A percentile compares a stretch with the other conserved stretches of the same genome.
Conservation (phyloP, 2,113 vertebrate species). For the Mus spicilegus region DNA sequence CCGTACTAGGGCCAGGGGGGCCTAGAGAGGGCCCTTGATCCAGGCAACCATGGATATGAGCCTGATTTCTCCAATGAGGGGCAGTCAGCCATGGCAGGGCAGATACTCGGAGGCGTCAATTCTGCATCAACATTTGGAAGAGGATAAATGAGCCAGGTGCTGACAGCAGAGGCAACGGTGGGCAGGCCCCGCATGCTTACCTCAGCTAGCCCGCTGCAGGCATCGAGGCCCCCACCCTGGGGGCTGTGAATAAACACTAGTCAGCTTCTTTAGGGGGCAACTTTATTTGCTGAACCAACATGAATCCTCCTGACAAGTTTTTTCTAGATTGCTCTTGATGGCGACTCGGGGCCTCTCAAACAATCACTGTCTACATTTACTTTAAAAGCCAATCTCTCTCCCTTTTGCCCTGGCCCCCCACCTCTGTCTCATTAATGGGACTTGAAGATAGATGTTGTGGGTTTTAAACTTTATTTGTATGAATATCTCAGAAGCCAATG, state of each 20-base stretch:
- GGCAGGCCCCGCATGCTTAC: neutral
- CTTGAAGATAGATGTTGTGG: neutral
- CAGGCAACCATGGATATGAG: neutral
- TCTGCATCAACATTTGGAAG: slow-evolving; percentile 22
- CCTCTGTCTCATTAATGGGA: neutral
- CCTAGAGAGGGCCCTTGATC: neutral
- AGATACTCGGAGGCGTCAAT: slow-evolving; percentile 21
- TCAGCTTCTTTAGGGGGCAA: slow-evolving; percentile 22
- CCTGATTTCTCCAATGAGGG: slow-evolving; percentile 44
- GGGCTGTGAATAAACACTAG: neutral
- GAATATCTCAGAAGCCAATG: neutral
- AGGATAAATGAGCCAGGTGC: neutral
- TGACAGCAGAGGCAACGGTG: neutral
- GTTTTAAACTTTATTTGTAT: neutral
- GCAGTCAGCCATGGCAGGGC: neutral
- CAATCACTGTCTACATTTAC: neutral
- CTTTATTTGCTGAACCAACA: slow-evolving; percentile 57
- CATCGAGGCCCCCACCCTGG: rapidly evolving
- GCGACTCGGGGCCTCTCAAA: neutral
- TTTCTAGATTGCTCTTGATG: slow-evolving; percentile 20
- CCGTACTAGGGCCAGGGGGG: neutral
- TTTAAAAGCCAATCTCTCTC: neutral
- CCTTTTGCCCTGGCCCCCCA: neutral
- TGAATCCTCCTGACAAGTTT: slow-evolving; percentile 37
- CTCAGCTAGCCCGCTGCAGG: neutral